Base-by-base conservation (phyloP, 2,797 vertebrate species). In the Malacoctenus gilli region DNA sequence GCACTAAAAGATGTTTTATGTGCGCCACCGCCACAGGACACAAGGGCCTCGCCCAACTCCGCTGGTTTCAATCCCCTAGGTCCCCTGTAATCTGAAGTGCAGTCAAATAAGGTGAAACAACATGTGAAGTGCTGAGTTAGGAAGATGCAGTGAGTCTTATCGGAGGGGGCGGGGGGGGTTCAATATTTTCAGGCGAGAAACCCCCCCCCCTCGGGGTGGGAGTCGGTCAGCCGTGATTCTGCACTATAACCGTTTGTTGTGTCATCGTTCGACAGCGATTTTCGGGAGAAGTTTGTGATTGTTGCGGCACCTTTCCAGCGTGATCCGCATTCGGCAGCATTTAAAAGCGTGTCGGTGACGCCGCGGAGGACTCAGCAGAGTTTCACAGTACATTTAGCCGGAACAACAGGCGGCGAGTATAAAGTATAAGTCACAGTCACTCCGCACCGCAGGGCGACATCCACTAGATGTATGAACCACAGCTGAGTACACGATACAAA, bases 401-500 rank as follows among this genome's bases (percentile, higher is more conserved):
- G 52, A 70, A 65, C 66, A 75, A 64, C 68, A 58, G 56, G 48
- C 56, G 39, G 56, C 28, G 46, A 75, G 73, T 75, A 56, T 51
- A 66, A 65, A 71, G 46, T 47, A 72, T 71, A 58, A 65, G 59
- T 79, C 74, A 72, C 76, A 68, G 65, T 75, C 67, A 41, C 23
- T 63, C 42, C 58, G 23, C 61, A 22, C 72, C 63, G 43, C 44
- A 18, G 63, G 64, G 39, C n/a, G 59, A 71, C 62, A 25, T 43
- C 25, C 32, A 23, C n/a, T 65, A 71, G 59, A 82, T 58, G 72
- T 66, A 64, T 43, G 58, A 66, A 43, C 49, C 43, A 57, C 40
- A 44, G 43, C 15, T 14, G 30, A 76, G 69, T 15, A 50, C 51
- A 50, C 53, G 40, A 38, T 34, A 42, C 55, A 57, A 59, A 74